These are phyloP conservation scores for Balaenoptera acutorostrata DNA, from an alignment of 2,113 vertebrate species.

Conservation along the genomic window DNA sequence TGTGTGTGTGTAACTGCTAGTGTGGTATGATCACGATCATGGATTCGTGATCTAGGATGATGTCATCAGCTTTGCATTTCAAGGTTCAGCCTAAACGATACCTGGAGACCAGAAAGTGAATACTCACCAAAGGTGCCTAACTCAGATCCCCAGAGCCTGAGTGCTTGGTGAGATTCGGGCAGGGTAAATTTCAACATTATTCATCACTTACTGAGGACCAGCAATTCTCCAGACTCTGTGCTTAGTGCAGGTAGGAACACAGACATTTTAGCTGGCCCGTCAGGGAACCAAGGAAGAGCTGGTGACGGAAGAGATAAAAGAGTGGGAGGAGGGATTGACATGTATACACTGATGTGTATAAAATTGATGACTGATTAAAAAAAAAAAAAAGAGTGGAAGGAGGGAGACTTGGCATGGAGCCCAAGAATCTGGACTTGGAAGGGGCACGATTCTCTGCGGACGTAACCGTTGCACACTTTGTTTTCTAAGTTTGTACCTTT, in stretches of 20 bases:
- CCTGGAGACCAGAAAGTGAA: not conserved
- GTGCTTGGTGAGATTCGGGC: not conserved
- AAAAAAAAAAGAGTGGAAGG: too few species aligned
- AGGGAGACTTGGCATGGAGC: fast-evolving
- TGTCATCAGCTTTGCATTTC: not conserved
- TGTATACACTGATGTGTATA: too few species aligned
- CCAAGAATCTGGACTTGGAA: not conserved
- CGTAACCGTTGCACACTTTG: not conserved
- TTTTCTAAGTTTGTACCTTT: not conserved
- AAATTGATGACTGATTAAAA: too few species aligned
- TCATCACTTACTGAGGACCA: not conserved
- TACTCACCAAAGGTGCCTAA: not conserved
- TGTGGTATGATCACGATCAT: not conserved
- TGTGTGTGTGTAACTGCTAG: not conserved
- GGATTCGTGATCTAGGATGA: not conserved
- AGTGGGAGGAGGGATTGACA: too few species aligned
- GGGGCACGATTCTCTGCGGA: not conserved
- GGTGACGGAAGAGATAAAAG: too few species aligned
- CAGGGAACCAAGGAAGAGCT: not conserved
- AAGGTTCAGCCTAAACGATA: not conserved
- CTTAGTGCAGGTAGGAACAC: not conserved
- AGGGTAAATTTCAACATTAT: conserved; percentile 4
- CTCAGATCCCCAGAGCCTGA: not conserved
- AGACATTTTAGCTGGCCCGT: not conserved
- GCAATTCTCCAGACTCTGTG: not conserved